Evolutionary conservation across 2,888 invertebrate genomes (phyloP).

Genomic region (Agonopterix subpropinquella): DNA sequence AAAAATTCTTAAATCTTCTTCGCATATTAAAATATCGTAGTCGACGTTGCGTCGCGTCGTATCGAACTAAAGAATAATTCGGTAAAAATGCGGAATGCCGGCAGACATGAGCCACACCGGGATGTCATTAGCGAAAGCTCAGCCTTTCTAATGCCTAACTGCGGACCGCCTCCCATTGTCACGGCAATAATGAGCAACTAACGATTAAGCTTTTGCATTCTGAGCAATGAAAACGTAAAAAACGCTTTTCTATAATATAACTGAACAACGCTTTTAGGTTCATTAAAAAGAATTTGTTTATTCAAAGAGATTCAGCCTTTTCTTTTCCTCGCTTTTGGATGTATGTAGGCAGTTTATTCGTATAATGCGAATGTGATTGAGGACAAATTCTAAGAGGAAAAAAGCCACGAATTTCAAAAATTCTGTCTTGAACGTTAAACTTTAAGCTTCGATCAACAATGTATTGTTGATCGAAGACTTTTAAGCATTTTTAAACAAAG

Average conservation of each 20-base stretch:
- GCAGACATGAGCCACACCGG: conserved; percentile 42
- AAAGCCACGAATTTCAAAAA: no score
- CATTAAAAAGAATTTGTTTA: conserved; percentile 19
- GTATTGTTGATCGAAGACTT: no score
- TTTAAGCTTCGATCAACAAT: no score
- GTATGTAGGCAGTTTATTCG: no score
- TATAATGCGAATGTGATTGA: no score
- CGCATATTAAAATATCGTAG: no score
- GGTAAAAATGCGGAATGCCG: conserved; percentile 50
- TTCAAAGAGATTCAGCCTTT: background rate
- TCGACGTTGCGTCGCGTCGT: background rate
- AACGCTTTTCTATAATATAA: conserved; percentile 14
- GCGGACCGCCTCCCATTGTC: conserved; percentile 65
- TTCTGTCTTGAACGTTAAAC: no score
- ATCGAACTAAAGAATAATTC: conserved; percentile 56
- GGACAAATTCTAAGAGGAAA: no score
- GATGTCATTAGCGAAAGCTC: conserved; percentile 68
- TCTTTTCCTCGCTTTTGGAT: no score
- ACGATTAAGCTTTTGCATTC: conserved; percentile 51
- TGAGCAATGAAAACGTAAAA: conserved; percentile 28
- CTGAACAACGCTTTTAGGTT: conserved; percentile 23
- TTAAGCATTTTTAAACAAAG: no score
- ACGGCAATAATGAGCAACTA: conserved; percentile 65
- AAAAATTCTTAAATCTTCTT: no score
- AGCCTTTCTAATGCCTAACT: conserved; percentile 72